Evolutionary conservation across 2,888 invertebrate species (phyloP), one percentile per base, ranked within the genome.

Genomic region (Pediacus dermestoides): DNA sequence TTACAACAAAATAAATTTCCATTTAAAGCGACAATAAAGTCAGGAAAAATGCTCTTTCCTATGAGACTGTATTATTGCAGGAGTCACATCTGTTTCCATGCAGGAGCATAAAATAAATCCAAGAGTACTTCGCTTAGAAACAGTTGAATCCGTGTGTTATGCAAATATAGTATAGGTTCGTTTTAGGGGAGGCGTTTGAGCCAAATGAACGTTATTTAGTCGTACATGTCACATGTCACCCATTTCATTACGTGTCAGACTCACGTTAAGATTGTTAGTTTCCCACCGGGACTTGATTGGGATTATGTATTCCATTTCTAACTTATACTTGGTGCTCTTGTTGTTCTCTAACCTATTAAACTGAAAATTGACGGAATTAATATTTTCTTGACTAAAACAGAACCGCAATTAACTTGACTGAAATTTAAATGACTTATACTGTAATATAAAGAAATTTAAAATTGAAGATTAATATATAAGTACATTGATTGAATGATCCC

Each of bases 151-250:
- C 46, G 13, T 11, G 28, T 28, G 56, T 58, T 61, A 62, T 62
- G 61, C 61, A 63, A 61, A 62, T 61, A 23, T 44, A 38, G 47
- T 46, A 45, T 33, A 39, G 42, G 41, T 39, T 38, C 44, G 42
- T 46, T 49, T 34, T 30, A 42, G 49, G 53, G 50, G 53, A 53
- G 45, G 44, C 47, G 52, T 54, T 43, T 23, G 10, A 6, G 38
- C 46, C 53, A 58, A 63, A 62, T 58, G 62, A 61, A 61, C 55
- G 63, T 62, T 62, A 62, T 63, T 64, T 61, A 63, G 59, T 58
- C 46, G 53, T 55, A 55, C 59, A 58, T 58, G 63, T 61, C 62
- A 60, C 62, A 63, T 55, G 61, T 64, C 65, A 62, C 55, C 50
- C 56, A 56, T 58, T 64, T 65, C 63, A 62, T 64, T 63, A 58